Conservation (phyloP, 2,888 invertebrate genomes). For the Caenorhabditis uteleia region DNA sequence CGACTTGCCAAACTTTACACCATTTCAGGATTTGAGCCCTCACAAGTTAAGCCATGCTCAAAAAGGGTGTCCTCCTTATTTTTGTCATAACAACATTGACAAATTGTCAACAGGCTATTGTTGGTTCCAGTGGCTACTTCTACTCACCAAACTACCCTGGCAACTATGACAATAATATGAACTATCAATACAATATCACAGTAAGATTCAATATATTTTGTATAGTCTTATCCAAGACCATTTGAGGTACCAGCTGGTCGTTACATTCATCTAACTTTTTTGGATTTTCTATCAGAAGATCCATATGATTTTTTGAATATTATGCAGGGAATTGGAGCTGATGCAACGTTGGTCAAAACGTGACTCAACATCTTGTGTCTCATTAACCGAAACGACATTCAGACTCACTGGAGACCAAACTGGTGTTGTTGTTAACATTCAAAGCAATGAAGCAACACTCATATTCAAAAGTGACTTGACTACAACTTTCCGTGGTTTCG, state of each 20-base stretch:
- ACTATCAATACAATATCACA: conserved; percentile 26
- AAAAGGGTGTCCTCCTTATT: no score
- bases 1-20: no score
- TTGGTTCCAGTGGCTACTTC: no score
- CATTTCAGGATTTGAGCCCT: no score
- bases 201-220: conserved; percentile 1
- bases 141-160: conserved; percentile 46
- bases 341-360: conserved; percentile 8
- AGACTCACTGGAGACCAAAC: conserved; percentile 12
- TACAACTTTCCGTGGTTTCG: conserved; percentile 35
- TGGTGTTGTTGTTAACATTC: conserved; percentile 9
- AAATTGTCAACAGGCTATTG: no score
- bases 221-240: no score
- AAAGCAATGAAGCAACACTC: conserved; percentile 15
- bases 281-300: conserved; percentile 43
- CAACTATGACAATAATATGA: conserved; percentile 34
- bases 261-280: conserved; percentile 37
- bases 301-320: conserved; percentile 36
- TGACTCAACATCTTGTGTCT: not conserved
- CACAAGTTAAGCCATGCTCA: no score
- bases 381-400: not conserved
- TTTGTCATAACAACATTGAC: no score
- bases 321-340: conserved; percentile 9
- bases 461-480: conserved; percentile 39
- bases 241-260: conserved; percentile 35